Evolutionary conservation across 2,113 vertebrate genomes (phyloP), one percentile per base, ranked within the genome.

Genomic region (Calyptomena viridis): DNA sequence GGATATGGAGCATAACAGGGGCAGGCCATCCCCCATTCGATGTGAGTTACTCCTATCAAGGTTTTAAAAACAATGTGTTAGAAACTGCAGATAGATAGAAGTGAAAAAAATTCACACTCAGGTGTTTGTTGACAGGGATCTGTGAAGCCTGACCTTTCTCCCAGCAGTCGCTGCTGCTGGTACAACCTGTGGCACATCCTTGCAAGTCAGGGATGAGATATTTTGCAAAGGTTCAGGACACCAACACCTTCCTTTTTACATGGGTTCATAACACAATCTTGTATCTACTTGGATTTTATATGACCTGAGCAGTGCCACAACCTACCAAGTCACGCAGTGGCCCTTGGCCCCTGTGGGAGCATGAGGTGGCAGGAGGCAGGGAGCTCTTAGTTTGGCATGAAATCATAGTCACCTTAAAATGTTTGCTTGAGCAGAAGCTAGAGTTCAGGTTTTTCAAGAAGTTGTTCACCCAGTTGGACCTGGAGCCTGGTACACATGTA

Each of bases 151-250:
- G 33, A 84, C 40, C 46, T 46, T 63, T 21, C 4, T 20, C 25
- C 28, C 1, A 0, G 35, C 11, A 66, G 62, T 49, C 0, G 0
- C 37, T 0, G 0, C 59, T 27, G 30, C 76, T 64, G 39, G 39
- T 49, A 24, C 49, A 31, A 31, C 42, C 17, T 55, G 14, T 8
- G 6, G n/a, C 2, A 3, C 15, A 68, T 7, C 37, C 40, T 67
- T 28, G 20, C 11, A 23, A 35, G 20, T 8, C 30, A 72, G 12
- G n/a, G 25, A 42, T 17, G 22, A 42, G 47, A 27, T 17, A 19
- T n/a, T 75, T 56, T 71, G 28, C n/a, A 39, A 59, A 64, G 25
- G 55, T 33, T 49, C 21, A 63, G 39, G n/a, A 46, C 22, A 25
- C 8, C 35, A 44, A 23, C 33, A 64, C 23, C 18, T 63, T 62